A percentile compares a stretch with the other conserved stretches of the same genome.
phyloP scores from a whole-genome alignment of 2,797 vertebrate genomes.

The Tragelaphus oryx region DNA sequence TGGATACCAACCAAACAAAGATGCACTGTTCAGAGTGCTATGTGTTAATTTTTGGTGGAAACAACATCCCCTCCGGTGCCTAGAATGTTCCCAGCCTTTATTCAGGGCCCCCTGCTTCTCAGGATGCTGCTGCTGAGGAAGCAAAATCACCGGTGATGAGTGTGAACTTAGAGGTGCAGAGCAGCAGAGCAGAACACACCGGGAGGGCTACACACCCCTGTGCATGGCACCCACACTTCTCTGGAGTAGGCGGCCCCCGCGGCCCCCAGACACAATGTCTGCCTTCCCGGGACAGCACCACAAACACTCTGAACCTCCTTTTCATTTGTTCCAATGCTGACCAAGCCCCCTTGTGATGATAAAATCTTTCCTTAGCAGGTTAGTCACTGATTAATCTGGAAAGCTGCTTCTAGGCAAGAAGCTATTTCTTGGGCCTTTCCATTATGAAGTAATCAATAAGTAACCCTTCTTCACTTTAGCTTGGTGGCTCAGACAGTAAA shows the following conservation, averaged over 20 bases:
- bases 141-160: fast-evolving
- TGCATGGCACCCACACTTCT: fast-evolving
- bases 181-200: fast-evolving
- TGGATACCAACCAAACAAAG: not conserved
- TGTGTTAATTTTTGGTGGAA: not conserved
- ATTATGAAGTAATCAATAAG: not conserved
- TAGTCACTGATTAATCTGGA: not conserved
- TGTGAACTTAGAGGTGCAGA: not conserved
- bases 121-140: not conserved
- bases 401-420: not conserved
- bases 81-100: not conserved
- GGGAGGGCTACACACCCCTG: not conserved
- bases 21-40: not conserved
- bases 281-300: not conserved
- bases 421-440: not conserved
- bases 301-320: not conserved
- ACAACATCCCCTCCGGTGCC: not conserved
- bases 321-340: not conserved
- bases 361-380: not conserved
- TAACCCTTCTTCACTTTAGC: not conserved
- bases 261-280: not conserved
- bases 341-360: not conserved
- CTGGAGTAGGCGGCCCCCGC: not conserved
- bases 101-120: not conserved
- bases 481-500: too few species aligned